Evolutionary conservation across 2,888 invertebrate species (phyloP).

Genomic region (Agrotis segetum): DNA sequence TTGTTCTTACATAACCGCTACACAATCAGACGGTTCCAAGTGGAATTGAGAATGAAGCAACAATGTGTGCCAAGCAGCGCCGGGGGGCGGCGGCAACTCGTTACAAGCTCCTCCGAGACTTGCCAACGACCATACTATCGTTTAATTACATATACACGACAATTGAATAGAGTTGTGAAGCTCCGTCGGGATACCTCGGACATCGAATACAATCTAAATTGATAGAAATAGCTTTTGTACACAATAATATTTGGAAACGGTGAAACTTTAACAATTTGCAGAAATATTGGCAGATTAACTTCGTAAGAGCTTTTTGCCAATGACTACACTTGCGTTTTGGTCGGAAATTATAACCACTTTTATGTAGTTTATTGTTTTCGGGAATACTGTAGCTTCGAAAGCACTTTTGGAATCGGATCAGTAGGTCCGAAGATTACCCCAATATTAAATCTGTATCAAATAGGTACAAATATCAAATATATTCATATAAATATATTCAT

Average conservation of each 20-base stretch:
- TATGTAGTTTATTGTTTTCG: no score
- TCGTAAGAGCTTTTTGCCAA: no score
- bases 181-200: constrained; percentile 20
- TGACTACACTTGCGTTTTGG: no score
- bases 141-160: constrained; percentile 73
- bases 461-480: no score
- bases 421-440: no score
- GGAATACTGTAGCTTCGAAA: no score
- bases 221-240: constrained; percentile 6
- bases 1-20: constrained; percentile 44
- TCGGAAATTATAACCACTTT: no score
- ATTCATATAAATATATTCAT: no score
- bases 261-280: background rate
- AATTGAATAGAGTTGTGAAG: constrained; percentile 71
- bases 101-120: constrained; percentile 74
- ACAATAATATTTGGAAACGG: background rate
- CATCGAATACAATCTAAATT: constrained; percentile 18
- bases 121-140: constrained; percentile 74
- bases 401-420: no score
- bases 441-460: no score
- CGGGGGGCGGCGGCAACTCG: constrained; percentile 67
- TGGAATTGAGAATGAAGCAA: constrained; percentile 76
- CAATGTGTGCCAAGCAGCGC: constrained; percentile 66
- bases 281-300: background rate
- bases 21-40: constrained; percentile 59